phyloP scores from a whole-genome alignment of 2,113 vertebrate species.

The Rafetus swinhoei region DNA sequence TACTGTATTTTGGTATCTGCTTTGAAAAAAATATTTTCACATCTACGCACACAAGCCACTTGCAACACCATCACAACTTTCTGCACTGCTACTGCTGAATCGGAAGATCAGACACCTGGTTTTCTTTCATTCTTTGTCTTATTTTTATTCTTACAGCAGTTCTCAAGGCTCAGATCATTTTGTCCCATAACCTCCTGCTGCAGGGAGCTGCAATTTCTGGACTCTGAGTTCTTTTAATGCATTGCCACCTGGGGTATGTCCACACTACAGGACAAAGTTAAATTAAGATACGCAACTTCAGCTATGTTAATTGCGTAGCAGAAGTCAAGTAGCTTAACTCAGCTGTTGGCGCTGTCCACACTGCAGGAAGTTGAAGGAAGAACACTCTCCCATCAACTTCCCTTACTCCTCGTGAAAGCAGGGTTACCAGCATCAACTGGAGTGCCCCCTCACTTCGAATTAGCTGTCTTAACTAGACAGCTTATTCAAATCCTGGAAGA shows the following conservation, averaged over 20 bases:
- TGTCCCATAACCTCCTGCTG: neutral
- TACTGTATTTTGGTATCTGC: neutral
- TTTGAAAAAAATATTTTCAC: neutral
- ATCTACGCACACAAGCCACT: neutral
- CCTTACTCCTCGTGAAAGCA: too few species aligned
- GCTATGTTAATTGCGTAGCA: too few species aligned
- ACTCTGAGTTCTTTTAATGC: rapidly evolving
- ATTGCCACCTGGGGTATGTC: neutral
- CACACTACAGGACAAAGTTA: too few species aligned
- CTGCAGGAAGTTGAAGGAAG: too few species aligned
- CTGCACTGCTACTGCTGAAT: neutral
- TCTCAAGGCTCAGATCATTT: neutral
- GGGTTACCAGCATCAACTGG: too few species aligned
- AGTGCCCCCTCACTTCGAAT: too few species aligned
- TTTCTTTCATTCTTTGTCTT: neutral
- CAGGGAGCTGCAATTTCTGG: slow-evolving; percentile 20
- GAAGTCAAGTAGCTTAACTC: too few species aligned
- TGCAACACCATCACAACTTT: neutral
- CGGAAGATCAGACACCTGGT: neutral
- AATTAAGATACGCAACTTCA: too few species aligned
- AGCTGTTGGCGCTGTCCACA: too few species aligned
- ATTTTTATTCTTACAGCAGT: neutral
- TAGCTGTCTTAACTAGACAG: too few species aligned
- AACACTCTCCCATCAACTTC: too few species aligned
- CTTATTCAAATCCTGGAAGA: too few species aligned